Evolutionary conservation across 1,140 invertebrate species (phyloP).

Genomic region (Microplitis demolitor): DNA sequence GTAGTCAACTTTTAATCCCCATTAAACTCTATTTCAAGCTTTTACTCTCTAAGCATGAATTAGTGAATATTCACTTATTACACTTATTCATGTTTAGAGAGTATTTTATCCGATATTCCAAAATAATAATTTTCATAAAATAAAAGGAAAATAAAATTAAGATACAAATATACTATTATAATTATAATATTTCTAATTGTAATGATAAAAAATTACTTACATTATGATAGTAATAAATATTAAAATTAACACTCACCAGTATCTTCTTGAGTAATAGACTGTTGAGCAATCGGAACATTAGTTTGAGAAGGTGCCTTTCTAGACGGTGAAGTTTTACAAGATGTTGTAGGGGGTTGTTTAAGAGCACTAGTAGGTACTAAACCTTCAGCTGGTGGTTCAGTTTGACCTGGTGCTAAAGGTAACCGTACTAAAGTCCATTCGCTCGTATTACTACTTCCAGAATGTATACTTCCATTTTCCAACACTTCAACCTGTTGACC

Average conservation of each 20-base stretch:
- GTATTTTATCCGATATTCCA: too few species aligned
- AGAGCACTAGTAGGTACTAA: slow-evolving; percentile 82
- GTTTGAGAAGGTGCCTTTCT: slow-evolving; percentile 50
- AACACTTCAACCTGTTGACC: slow-evolving; percentile 92
- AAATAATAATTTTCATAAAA: too few species aligned
- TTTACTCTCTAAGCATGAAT: neutral
- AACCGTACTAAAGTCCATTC: slow-evolving; percentile 64
- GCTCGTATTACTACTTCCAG: slow-evolving; percentile 36
- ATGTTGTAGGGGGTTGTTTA: slow-evolving; percentile 73
- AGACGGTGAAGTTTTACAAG: slow-evolving; percentile 68
- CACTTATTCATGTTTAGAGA: too few species aligned
- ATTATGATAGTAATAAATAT: neutral
- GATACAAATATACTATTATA: neutral
- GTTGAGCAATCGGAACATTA: slow-evolving; percentile 39
- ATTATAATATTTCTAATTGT: neutral
- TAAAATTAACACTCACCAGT: slow-evolving; percentile 48
- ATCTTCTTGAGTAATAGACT: slow-evolving; percentile 50
- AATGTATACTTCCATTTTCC: slow-evolving; percentile 63
- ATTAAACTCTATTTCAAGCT: neutral
- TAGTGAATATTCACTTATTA: neutral
- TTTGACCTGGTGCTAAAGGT: slow-evolving; percentile 59
- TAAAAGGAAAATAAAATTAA: neutral
- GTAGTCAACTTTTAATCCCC: neutral
- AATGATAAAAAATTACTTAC: neutral
- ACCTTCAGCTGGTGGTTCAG: slow-evolving; percentile 72